These are phyloP conservation scores for Manis crassicaudata DNA, from an alignment of 2,797 vertebrate genomes.

Conservation along the genomic window DNA sequence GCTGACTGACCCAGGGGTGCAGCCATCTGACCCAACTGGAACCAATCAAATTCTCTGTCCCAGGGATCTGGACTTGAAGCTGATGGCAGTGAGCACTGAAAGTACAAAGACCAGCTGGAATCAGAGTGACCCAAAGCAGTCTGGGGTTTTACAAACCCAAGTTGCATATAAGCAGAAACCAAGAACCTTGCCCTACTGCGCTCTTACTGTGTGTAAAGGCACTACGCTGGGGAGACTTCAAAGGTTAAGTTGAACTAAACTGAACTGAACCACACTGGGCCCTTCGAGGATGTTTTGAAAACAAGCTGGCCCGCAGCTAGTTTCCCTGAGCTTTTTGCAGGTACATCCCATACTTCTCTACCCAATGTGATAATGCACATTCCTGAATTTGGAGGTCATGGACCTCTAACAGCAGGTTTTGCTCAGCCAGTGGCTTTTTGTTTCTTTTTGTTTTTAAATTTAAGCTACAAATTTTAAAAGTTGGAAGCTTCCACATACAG, in stretches of 20 bases:
- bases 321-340: neutral
- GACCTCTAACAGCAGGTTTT: neutral
- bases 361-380: neutral
- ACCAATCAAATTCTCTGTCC: neutral
- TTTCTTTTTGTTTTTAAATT: slow-evolving; percentile 27
- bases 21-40: neutral
- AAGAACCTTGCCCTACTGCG: neutral
- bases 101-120: neutral
- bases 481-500: neutral
- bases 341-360: neutral
- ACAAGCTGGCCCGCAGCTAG: neutral
- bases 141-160: neutral
- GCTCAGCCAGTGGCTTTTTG: neutral
- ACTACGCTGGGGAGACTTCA: neutral
- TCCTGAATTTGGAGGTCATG: neutral
- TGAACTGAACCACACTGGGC: neutral
- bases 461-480: slow-evolving; percentile 24
- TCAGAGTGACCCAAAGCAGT: neutral
- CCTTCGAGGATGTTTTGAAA: neutral
- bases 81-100: neutral
- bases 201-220: neutral
- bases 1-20: neutral
- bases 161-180: neutral
- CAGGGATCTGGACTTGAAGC: neutral
- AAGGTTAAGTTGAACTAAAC: neutral